Evolutionary conservation across 37 sponge, comb jelly and placozoan genomes (phyloP), one percentile per base, ranked within the genome.

Genomic region (Beroe forskalii): DNA sequence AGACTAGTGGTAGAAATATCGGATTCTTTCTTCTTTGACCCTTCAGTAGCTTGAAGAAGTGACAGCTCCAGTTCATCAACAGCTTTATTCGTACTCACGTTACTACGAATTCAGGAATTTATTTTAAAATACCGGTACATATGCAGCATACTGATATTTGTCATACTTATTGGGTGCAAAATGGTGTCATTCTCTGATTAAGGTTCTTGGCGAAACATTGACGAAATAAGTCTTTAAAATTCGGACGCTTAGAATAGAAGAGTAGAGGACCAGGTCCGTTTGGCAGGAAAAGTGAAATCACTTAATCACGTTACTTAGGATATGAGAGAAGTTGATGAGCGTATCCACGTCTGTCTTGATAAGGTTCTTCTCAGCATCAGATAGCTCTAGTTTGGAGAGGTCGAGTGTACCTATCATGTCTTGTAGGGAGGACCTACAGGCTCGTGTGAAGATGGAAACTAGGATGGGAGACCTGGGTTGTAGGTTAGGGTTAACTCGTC

Each of bases 371-470:
- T 80, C 86, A 41, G 86, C 27, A 23, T 80, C 86, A 44, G 86
- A 44, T 43, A 80, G 48, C 28, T 35, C 86, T 27, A 44, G 55
- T 43, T 44, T 80, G 19, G 86, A 38, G 19, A 69, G 36, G 72
- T 69, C 72, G 40, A 66, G 66, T 22, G 42, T 90, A 63, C 66
- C 90, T 23, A 90, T 90, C 90, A 90, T 90, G 66, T 90, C 64
- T 90, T 62, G 67, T 9, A 90, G 67, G 64, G 90, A 90, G 17
- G 30, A 33, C 28, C 90, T 90, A 62, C 90, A 90, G 4, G 66
- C 90, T 72, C 93, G 90, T 22, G 80, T 91, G 93, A 97, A 95
- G 41, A 97, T 95, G 19, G 64, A 63, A 12, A 32, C 62, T 75
- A 97, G 64, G 42, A 80, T 41, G 28, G 86, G 86, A 20, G 86